Evolutionary conservation across 2,113 vertebrate genomes (phyloP).

Genomic region (Silurus glanis): DNA sequence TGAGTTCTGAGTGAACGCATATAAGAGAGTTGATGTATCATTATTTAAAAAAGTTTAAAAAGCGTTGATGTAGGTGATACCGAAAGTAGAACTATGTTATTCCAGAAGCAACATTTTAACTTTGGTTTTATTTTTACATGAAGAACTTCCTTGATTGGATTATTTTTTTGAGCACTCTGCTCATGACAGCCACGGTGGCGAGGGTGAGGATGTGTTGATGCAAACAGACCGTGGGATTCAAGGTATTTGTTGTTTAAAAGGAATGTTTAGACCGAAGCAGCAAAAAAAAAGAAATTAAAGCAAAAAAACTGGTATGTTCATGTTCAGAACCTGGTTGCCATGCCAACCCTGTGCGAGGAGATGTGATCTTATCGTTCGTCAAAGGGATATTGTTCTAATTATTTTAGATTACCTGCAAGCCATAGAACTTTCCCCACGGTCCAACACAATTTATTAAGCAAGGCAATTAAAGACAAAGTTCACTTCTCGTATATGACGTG

Average conservation of each 20-base stretch:
- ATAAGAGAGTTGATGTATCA: too few species aligned
- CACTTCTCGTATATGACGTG: slow-evolving; percentile 8
- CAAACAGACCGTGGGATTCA: background rate
- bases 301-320: background rate
- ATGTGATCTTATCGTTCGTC: background rate
- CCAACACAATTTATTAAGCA: background rate
- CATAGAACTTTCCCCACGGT: too few species aligned
- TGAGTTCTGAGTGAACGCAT: too few species aligned
- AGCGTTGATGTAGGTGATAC: background rate
- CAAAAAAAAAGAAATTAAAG: background rate
- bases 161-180: background rate
- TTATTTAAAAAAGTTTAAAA: too few species aligned
- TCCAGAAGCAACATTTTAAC: background rate
- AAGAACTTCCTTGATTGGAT: background rate
- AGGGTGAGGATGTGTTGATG: background rate
- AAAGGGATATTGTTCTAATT: background rate
- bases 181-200: background rate
- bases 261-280: background rate
- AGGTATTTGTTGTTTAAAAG: background rate
- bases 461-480: slow-evolving; percentile 18
- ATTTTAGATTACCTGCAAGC: background rate
- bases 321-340: background rate
- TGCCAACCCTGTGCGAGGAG: background rate
- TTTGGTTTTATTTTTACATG: too few species aligned
- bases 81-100: background rate